These are phyloP conservation scores for Synergus gifuensis DNA, from an alignment of 2,888 invertebrate species.

Conservation along the genomic window DNA sequence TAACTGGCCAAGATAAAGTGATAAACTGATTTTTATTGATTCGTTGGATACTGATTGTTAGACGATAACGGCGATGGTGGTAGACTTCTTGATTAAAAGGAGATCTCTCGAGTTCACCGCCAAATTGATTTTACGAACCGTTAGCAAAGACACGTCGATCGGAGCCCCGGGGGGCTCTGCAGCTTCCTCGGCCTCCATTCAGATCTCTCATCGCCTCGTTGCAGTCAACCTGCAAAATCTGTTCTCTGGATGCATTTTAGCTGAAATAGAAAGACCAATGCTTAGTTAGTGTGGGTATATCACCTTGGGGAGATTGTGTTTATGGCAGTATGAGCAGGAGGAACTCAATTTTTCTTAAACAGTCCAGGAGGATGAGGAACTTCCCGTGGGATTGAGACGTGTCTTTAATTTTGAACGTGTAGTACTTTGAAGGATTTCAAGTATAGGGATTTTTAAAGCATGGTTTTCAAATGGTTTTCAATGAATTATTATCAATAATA, in stretches of 20 bases:
- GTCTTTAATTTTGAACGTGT: neutral
- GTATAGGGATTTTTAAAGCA: neutral
- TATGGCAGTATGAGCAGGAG: neutral
- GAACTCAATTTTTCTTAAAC: neutral
- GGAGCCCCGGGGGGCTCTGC: conserved; percentile 76
- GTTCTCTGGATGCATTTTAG: conserved; percentile 53
- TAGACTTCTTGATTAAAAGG: conserved; percentile 1
- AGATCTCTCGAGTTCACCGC: neutral
- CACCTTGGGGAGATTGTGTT: neutral
- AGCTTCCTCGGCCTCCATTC: conserved; percentile 76
- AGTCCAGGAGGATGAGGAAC: neutral
- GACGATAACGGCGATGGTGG: neutral
- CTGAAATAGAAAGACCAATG: conserved; percentile 51
- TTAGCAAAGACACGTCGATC: conserved; percentile 64
- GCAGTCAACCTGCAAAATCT: conserved; percentile 49
- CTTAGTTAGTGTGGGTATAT: neutral
- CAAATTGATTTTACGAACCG: conserved; percentile 47
- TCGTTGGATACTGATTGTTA: conserved; percentile 23
- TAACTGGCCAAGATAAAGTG: neutral
- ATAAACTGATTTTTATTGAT: neutral
- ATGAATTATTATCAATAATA: too few relatives aligned
- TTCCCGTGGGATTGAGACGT: neutral
- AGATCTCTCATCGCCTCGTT: conserved; percentile 73
- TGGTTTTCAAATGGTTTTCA: too few relatives aligned
- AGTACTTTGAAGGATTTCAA: neutral